Percentiles rank a stretch among this genome's conserved stretches.
These are phyloP conservation scores for Etheostoma perlongum DNA, from an alignment of 2,797 vertebrate species.

Conservation along the genomic window DNA sequence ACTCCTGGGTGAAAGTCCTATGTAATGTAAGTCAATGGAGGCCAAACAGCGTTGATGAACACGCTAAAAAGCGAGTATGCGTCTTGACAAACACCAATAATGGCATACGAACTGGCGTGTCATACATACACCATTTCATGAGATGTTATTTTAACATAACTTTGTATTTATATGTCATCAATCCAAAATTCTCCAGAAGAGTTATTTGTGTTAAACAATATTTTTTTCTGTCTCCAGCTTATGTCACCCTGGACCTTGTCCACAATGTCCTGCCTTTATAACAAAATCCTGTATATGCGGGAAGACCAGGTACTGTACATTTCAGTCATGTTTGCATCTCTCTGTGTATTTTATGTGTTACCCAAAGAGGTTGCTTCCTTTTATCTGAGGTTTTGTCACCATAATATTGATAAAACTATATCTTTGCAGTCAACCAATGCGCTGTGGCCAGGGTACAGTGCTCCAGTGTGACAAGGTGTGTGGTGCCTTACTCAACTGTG, in stretches of 20 bases:
- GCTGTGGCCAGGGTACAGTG: slow-evolving; percentile 90
- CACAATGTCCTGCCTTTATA: slow-evolving; percentile 94
- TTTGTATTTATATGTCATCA: background rate
- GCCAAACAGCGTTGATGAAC: no score
- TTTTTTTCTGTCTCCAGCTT: slow-evolving; percentile 82
- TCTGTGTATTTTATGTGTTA: background rate
- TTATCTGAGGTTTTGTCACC: background rate
- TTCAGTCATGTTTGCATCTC: background rate
- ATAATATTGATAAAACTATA: background rate
- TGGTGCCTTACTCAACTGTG: slow-evolving; percentile 90
- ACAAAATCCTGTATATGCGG: slow-evolving; percentile 95
- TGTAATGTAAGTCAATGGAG: no score
- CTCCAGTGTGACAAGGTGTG: slow-evolving; percentile 92
- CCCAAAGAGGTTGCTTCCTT: background rate
- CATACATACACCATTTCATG: no score
- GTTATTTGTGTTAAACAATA: background rate
- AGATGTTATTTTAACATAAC: background rate
- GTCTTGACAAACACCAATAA: no score
- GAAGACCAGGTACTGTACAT: slow-evolving; percentile 88
- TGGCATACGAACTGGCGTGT: no score
- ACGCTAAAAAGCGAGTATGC: no score
- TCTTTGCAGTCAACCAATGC: slow-evolving; percentile 91
- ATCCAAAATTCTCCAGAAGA: background rate
- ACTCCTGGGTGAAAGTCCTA: no score
- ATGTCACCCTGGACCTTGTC: slow-evolving; percentile 98